Evolutionary conservation across 2,888 invertebrate genomes (phyloP).

Genomic region (Stenodera caucasica): DNA sequence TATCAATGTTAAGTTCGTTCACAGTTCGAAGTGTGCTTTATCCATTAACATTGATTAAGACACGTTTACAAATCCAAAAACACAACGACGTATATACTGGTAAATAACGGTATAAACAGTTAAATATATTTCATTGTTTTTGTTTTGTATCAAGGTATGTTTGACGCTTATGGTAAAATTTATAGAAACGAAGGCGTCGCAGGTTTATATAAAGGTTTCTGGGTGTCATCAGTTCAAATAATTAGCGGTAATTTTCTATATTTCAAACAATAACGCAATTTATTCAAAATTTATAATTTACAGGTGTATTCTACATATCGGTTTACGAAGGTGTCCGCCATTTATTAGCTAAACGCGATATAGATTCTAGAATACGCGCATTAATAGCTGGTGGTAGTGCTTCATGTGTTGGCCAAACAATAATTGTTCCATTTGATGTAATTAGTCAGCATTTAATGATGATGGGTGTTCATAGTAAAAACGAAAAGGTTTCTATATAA

Average conservation of each 20-base stretch:
- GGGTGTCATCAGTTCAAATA: conserved; percentile 82
- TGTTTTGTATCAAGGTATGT: conserved; percentile 61
- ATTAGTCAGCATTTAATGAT: conserved; percentile 97
- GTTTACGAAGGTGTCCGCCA: conserved; percentile 92
- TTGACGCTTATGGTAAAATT: conserved; percentile 89
- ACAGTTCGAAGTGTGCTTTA: conserved; percentile 78
- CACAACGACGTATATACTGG: conserved; percentile 82
- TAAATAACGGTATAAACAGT: conserved; percentile 46
- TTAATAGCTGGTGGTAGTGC: conserved; percentile 89
- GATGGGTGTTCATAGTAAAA: conserved; percentile 62
- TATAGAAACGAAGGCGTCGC: conserved; percentile 78
- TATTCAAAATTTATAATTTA: conserved; percentile 43
- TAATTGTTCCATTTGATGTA: conserved; percentile 95
- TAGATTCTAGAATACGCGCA: conserved; percentile 71
- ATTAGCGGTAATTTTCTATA: conserved; percentile 50
- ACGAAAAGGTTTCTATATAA: conserved; percentile 38
- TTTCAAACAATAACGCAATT: not conserved
- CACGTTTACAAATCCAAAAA: conserved; percentile 86
- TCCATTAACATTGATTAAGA: conserved; percentile 92
- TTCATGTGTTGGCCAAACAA: conserved; percentile 90
- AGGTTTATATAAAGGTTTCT: conserved; percentile 92
- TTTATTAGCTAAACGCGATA: conserved; percentile 67
- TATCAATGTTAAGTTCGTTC: conserved; percentile 88
- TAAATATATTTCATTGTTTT: conserved; percentile 17
- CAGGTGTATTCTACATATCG: conserved; percentile 88